phyloP scores from a whole-genome alignment of 2,113 vertebrate species.

The Callaeas wilsoni region DNA sequence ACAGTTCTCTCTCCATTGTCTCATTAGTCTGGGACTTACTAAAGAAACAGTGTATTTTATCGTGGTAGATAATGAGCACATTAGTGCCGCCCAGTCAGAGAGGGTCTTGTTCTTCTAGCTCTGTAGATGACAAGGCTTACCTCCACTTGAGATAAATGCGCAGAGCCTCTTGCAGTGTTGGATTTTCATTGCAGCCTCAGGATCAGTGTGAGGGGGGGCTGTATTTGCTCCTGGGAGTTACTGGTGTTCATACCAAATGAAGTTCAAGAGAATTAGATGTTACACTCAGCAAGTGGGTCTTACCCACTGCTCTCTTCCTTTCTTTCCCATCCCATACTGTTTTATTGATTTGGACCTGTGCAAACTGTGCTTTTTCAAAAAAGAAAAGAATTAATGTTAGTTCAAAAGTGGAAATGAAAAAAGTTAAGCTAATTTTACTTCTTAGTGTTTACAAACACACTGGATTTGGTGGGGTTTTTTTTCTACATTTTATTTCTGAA shows the following conservation, averaged over 20 bases:
- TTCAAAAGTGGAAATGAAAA: background rate
- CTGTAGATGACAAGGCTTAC: background rate
- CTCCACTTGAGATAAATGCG: accelerated
- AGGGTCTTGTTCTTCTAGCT: background rate
- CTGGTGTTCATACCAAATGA: background rate
- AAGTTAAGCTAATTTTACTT: background rate
- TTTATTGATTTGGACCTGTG: background rate
- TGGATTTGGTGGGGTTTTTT: background rate
- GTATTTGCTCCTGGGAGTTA: background rate
- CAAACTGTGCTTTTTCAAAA: background rate
- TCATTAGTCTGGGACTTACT: background rate
- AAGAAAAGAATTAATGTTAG: background rate
- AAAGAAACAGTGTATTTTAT: background rate
- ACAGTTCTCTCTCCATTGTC: background rate
- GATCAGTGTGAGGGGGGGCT: background rate
- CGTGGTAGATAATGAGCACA: background rate
- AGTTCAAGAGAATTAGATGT: background rate
- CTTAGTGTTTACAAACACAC: background rate
- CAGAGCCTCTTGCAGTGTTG: background rate
- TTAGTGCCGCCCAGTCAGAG: background rate
- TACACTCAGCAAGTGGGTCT: background rate
- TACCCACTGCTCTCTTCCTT: background rate
- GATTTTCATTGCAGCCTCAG: background rate
- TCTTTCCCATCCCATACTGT: background rate
- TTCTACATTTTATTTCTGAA: background rate